Evolutionary conservation across 1,140 invertebrate species (phyloP), one percentile per base, ranked within the genome.

Genomic region (Drosophila sulfurigaster): DNA sequence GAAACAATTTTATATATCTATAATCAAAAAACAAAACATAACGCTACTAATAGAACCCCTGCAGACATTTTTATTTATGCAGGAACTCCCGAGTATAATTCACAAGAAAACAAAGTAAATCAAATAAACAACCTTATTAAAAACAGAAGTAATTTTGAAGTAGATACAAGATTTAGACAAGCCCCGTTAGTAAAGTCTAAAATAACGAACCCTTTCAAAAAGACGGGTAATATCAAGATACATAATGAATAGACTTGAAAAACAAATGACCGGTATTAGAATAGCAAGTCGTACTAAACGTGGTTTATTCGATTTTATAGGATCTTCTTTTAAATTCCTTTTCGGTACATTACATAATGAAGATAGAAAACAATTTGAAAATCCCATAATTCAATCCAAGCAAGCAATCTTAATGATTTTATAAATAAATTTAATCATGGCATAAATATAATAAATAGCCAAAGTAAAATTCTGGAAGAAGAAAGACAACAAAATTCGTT

Each of bases 21-120:
- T 8, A 70, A 70, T 46, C 45, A 68, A n/a, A 63, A 71, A 56
- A 72, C 35, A 1, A 59, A 28, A 51, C 46, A 66, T 13, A 58
- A 52, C 6, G 10, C 60, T 0, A 58, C 60, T 7, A 32, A 32
- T 32, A 49, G 30, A 32, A 56, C 30, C 1, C 35, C 57, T 48
- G 28, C 67, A 28, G 51, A 70, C 1, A 70, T 63, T n/a, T 63
- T 49, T 4, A 20, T 63, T 15, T 63, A 48, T 4, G 63, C 62
- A 58, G 69, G 54, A 35, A 35, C 20, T 0, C 60, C 43, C 1
- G 5, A 20, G 0, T 48, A 62, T 41, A 8, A 66, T 0, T 32
- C 45, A 38, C 65, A 49, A 38, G 8, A 38, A 8, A 10, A 38
- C 2, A 38, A 38, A 38, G 35, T 38, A 38, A 38, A 38, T 38